These are phyloP conservation scores for Benitochromis conjunctus DNA, from an alignment of 2,113 vertebrate species.

Conservation along the genomic window DNA sequence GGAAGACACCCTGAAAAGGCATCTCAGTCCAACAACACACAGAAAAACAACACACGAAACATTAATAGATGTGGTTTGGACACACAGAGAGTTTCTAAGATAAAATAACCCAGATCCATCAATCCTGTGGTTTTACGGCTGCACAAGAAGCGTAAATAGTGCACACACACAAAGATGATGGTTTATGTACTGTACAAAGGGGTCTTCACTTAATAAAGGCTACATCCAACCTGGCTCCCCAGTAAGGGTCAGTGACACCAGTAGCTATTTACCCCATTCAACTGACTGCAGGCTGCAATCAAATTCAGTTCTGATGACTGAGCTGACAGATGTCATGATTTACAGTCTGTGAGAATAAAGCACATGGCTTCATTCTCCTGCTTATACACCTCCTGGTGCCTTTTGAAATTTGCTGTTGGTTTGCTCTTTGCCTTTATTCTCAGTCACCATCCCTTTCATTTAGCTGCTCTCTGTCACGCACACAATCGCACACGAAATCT, in stretches of 20 bases:
- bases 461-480: neutral
- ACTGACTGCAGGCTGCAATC: neutral
- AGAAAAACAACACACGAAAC: neutral
- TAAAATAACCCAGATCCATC: neutral
- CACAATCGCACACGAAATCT: neutral
- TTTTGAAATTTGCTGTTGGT: neutral
- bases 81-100: neutral
- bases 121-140: neutral
- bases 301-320: neutral
- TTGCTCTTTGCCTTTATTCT: neutral
- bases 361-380: neutral
- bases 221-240: neutral
- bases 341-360: neutral
- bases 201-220: neutral
- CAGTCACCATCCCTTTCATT: neutral
- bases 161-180: neutral
- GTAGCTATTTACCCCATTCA: constrained; percentile 13
- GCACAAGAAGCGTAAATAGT: neutral
- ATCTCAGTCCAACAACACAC: neutral
- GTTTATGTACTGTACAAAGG: neutral
- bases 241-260: constrained; percentile 2
- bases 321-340: neutral
- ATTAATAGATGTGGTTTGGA: neutral
- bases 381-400: neutral
- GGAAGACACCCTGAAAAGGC: neutral